Percentiles rank a stretch among this genome's conserved stretches.
phyloP scores from a whole-genome alignment of 2,797 vertebrate genomes.

The Takifugu ocellatus region DNA sequence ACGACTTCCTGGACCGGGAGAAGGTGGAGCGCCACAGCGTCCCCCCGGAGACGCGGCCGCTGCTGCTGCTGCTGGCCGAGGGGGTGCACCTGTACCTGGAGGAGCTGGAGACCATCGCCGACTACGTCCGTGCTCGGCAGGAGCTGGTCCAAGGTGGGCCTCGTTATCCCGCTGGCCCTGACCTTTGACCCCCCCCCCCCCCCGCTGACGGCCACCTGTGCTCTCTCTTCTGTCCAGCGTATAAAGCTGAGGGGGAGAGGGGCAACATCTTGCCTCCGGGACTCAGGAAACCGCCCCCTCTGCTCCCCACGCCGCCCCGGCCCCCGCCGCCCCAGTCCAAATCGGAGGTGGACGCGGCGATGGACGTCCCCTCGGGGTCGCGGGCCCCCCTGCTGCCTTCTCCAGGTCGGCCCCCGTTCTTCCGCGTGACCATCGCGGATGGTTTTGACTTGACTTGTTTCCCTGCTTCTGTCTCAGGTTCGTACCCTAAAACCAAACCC shows the following conservation, averaged over 20 bases:
- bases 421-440: too few species aligned
- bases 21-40: slow-evolving; percentile 67
- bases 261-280: slow-evolving; percentile 57
- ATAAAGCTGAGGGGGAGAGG: slow-evolving; percentile 42
- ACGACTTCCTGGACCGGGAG: slow-evolving; percentile 73
- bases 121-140: slow-evolving; percentile 70
- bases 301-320: slow-evolving; percentile 71
- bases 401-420: slow-evolving; percentile 59
- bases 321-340: slow-evolving; percentile 39
- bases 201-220: neutral
- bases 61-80: slow-evolving; percentile 74
- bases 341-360: slow-evolving; percentile 31
- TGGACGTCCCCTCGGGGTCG: slow-evolving; percentile 40
- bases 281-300: slow-evolving; percentile 70
- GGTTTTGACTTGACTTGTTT: too few species aligned
- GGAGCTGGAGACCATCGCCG: slow-evolving; percentile 67
- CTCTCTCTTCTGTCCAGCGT: slow-evolving; percentile 23
- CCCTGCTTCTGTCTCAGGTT: slow-evolving; percentile 37
- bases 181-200: too few species aligned
- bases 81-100: slow-evolving; percentile 73
- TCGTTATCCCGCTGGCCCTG: neutral
- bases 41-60: slow-evolving; percentile 65
- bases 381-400: slow-evolving; percentile 59
- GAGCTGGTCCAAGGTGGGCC: slow-evolving; percentile 69
- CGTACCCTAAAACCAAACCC: slow-evolving; percentile 71